Evolutionary conservation across 1,140 invertebrate genomes (phyloP), one percentile per base, ranked within the genome.

Genomic region (Magallana gigas): DNA sequence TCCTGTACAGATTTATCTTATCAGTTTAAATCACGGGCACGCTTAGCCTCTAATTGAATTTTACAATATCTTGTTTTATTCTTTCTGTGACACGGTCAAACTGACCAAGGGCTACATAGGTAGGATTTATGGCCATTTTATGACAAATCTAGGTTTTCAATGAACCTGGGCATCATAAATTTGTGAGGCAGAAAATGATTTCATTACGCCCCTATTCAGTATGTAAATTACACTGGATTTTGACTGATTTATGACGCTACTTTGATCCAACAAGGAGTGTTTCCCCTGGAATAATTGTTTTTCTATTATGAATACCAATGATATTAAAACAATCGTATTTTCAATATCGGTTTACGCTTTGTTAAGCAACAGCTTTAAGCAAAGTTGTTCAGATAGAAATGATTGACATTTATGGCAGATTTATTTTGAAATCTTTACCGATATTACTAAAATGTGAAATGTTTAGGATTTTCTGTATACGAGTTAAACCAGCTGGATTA

Each of bases 111-210:
- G 68, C 23, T 18, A 76, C 68, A 76, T 29, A 76, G 18, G 68
- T 76, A 29, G 68, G 68, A 76, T 76, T 76, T 76, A 76, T 76
- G 7, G 36, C 68, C 7, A 29, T 76, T 76, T 76, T 76, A 76
- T 76, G 68, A 76, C 68, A 76, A 76, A 76, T 36, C 68, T 76
- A 76, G 8, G 68, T 76, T 76, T 76, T 76, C 68, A 76, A 76
- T 76, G 68, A 76, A 76, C 68, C 36, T 4, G 23, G 8, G 68
- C 23, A 76, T 76, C 68, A 76, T 76, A 76, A 76, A 76, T 76
- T 29, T 76, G 68, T 76, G 68, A 29, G 68, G 68, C 68, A 76
- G 68, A 29, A 76, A 76, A 76, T 76, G 9, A 76, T 76, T 76
- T 76, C 68, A 76, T 76, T 23, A 76, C 68, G 68, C 68, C 68